A percentile compares a stretch with the other conserved stretches of the same genome.
Conservation (phyloP, 2,797 vertebrate species). For the Scarus forsteni region DNA sequence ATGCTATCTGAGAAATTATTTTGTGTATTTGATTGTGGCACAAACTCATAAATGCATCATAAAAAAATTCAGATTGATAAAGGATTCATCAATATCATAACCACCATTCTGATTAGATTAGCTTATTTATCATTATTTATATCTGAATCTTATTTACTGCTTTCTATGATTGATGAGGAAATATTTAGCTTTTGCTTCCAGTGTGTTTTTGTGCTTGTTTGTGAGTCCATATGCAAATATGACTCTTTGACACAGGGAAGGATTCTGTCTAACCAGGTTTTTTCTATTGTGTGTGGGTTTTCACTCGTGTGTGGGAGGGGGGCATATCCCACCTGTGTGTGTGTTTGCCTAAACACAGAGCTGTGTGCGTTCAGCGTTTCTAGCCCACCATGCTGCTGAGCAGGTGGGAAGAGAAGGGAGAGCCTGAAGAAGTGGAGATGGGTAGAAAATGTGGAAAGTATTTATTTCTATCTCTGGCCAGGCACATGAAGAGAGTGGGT, state of each 20-base stretch:
- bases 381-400: constrained; percentile 32
- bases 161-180: too few species aligned
- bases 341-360: constrained; percentile 54
- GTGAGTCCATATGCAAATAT: background rate
- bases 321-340: constrained; percentile 34
- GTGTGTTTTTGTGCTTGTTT: background rate
- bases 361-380: constrained; percentile 40
- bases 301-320: constrained; percentile 11
- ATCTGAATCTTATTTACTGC: too few species aligned
- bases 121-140: too few species aligned
- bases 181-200: background rate
- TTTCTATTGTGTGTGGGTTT: constrained; percentile 4
- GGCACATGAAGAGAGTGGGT: constrained; percentile 1
- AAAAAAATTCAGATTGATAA: background rate
- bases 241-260: background rate
- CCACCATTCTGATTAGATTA: too few species aligned
- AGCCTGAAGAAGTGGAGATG: constrained; percentile 30
- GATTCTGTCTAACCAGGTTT: background rate
- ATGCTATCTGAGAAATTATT: constrained; percentile 17
- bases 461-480: constrained; percentile 44
- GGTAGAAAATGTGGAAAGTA: constrained; percentile 32
- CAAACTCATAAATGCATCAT: constrained; percentile 10
- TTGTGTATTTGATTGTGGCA: constrained; percentile 18
- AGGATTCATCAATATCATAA: background rate
- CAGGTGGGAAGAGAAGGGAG: constrained; percentile 37